Conservation (phyloP, 2,797 vertebrate genomes). For the Mus minutoides region DNA sequence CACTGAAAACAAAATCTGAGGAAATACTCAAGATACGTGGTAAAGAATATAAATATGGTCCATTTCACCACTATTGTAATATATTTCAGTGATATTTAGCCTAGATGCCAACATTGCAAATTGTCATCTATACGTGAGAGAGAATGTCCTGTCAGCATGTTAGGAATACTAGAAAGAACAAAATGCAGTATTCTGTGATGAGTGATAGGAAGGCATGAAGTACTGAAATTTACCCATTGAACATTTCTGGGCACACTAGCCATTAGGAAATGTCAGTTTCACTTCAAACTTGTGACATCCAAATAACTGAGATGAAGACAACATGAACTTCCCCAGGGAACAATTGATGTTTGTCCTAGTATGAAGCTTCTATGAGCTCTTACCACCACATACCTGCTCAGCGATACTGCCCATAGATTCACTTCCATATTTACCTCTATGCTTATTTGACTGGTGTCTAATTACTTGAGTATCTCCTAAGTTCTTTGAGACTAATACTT, state of each 20-base stretch:
- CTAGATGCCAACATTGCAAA: neutral
- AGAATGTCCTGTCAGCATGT: neutral
- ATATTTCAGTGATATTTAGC: neutral
- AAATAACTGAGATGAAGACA: neutral
- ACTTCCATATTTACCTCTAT: neutral
- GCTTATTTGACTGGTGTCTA: neutral
- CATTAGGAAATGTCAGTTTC: neutral
- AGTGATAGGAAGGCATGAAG: neutral
- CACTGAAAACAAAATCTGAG: slow-evolving; percentile 28
- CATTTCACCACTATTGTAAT: neutral
- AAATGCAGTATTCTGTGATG: neutral
- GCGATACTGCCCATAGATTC: neutral
- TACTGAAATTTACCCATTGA: neutral
- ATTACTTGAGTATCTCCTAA: neutral
- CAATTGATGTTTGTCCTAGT: neutral
- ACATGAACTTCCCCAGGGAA: neutral
- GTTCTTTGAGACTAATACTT: neutral
- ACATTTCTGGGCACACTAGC: neutral
- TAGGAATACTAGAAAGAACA: neutral
- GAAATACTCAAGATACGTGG: neutral
- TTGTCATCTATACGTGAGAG: neutral
- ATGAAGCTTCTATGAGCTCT: neutral
- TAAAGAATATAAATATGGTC: neutral
- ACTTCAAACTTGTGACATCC: neutral
- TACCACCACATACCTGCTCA: neutral